Conservation (phyloP, 2,888 invertebrate species). For the Melieria picta region DNA sequence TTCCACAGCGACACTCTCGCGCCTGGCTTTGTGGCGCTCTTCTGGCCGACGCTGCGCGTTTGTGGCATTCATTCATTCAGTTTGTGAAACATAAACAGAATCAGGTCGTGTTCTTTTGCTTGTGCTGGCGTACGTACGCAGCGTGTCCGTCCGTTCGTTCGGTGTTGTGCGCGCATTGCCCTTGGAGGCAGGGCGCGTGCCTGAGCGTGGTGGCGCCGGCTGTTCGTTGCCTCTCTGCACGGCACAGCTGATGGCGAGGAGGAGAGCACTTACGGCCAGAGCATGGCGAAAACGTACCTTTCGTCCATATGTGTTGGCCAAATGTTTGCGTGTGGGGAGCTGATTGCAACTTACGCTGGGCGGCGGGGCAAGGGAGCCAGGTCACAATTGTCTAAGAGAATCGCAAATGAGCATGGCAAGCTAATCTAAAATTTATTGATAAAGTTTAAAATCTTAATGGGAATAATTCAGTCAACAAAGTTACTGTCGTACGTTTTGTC, state of each 20-base stretch:
- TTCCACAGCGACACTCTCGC: background rate
- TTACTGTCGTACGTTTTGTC: no score
- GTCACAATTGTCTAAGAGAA: no score
- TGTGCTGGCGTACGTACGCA: background rate
- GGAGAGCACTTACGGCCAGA: no score
- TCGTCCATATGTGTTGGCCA: no score
- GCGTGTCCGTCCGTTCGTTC: background rate
- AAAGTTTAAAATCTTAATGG: no score
- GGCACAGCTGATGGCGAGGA: background rate
- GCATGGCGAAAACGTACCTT: no score
- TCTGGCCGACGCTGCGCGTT: background rate
- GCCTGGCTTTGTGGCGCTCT: background rate
- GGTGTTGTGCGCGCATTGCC: constrained; percentile 28
- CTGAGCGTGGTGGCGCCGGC: constrained; percentile 37
- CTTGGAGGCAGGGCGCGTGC: constrained; percentile 46
- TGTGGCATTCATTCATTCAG: background rate
- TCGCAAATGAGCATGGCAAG: no score
- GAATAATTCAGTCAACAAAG: no score
- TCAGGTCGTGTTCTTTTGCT: constrained; percentile 10
- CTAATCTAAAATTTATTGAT: no score
- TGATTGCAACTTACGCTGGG: no score
- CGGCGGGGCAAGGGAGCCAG: no score
- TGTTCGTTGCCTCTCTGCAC: background rate
- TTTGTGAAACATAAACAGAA: constrained; percentile 4
- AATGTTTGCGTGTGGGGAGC: no score